These are phyloP conservation scores for Oeneis ivallda DNA, from an alignment of 2,888 invertebrate genomes.

Conservation along the genomic window DNA sequence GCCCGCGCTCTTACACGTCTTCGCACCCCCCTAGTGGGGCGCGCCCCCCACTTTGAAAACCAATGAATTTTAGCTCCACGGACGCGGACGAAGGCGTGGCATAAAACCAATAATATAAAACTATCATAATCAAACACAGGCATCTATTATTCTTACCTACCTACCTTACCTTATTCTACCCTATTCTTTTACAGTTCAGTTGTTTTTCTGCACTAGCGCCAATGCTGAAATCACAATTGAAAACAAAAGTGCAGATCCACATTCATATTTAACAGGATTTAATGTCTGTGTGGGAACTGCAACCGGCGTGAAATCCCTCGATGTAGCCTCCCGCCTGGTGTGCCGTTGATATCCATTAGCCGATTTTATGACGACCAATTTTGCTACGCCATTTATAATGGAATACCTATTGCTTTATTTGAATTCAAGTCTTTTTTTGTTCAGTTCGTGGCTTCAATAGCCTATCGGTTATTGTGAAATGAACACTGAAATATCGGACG, in stretches of 20 bases:
- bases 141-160: no score
- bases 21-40: no score
- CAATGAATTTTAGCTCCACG: no score
- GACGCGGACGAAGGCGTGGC: no score
- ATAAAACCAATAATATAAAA: no score
- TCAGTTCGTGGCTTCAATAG: no score
- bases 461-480: no score
- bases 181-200: conserved; percentile 1
- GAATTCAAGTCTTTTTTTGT: background rate
- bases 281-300: conserved; percentile 22
- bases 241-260: conserved; percentile 18
- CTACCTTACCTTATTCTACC: no score
- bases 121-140: background rate
- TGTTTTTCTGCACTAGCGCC: background rate
- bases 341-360: conserved; percentile 32
- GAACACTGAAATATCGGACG: no score
- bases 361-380: conserved; percentile 4
- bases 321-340: conserved; percentile 28
- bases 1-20: no score
- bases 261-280: conserved; percentile 27
- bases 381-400: conserved; percentile 1
- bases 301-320: conserved; percentile 28
- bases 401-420: conserved; percentile 15
- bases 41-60: no score
- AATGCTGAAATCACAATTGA: conserved; percentile 18